A percentile compares a stretch with the other conserved stretches of the same genome.
phyloP scores from a whole-genome alignment of 2,797 vertebrate species.

The Melanotaenia maccullochi region DNA sequence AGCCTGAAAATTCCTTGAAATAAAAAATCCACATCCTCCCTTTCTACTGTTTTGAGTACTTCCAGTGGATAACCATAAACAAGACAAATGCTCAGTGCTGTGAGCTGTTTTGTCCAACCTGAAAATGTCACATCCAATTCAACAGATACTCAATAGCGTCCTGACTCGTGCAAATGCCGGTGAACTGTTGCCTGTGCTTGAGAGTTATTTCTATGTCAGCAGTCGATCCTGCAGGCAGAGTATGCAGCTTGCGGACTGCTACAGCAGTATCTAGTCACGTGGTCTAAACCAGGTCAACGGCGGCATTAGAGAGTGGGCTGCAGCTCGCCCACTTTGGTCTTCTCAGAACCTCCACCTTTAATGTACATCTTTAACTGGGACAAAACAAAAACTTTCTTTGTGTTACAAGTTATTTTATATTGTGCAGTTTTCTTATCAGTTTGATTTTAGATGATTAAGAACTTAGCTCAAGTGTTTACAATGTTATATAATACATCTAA shows the following conservation, averaged over 20 bases:
- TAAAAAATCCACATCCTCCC: constrained; percentile 23
- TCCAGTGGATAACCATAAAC: constrained; percentile 27
- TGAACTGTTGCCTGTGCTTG: constrained; percentile 67
- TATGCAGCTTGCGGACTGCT: constrained; percentile 43
- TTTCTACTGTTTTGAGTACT: constrained; percentile 24
- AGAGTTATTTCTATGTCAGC: constrained; percentile 71
- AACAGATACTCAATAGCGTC: constrained; percentile 50
- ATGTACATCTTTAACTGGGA: constrained; percentile 5
- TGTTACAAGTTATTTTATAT: background rate
- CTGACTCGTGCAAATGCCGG: constrained; percentile 48
- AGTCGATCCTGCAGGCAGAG: constrained; percentile 62
- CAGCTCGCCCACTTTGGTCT: constrained; percentile 37
- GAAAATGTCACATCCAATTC: constrained; percentile 76
- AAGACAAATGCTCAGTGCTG: constrained; percentile 38
- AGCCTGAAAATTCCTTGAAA: constrained; percentile 30
- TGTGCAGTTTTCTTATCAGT: background rate
- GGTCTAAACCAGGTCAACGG: constrained; percentile 54
- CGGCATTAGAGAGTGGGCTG: constrained; percentile 42
- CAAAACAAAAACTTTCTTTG: constrained; percentile 4
- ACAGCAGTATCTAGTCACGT: constrained; percentile 51
- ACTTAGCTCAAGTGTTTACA: background rate
- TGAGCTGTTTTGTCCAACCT: constrained; percentile 61
- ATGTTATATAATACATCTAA: background rate
- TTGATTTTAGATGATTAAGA: background rate
- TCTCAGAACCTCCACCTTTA: constrained; percentile 22